Evolutionary conservation across 2,797 vertebrate genomes (phyloP).

Genomic region (Micromesistius poutassou): DNA sequence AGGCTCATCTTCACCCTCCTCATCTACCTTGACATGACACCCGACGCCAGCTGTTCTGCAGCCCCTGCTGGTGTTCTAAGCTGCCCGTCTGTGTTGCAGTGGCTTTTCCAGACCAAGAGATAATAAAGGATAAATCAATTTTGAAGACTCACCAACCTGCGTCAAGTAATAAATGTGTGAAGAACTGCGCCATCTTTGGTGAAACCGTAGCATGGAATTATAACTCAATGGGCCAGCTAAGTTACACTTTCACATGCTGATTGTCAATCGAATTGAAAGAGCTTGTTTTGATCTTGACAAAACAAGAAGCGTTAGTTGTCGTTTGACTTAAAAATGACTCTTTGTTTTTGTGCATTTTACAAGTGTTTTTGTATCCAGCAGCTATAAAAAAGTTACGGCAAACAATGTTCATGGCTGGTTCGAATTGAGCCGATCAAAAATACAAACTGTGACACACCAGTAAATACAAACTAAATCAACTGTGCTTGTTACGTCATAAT

Average conservation of each 20-base stretch:
- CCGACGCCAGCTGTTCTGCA: constrained; percentile 21
- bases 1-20: constrained; percentile 8
- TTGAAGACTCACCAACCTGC: neutral
- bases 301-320: neutral
- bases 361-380: neutral
- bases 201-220: neutral
- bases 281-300: neutral
- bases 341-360: neutral
- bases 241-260: neutral
- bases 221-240: neutral
- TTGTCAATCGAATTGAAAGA: neutral
- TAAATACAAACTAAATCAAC: neutral
- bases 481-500: neutral
- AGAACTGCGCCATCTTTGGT: neutral
- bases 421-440: neutral
- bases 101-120: neutral
- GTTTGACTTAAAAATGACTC: neutral
- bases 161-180: neutral
- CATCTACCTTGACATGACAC: constrained; percentile 13
- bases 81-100: neutral
- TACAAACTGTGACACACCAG: no score
- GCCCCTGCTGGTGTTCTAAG: constrained; percentile 8
- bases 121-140: neutral
- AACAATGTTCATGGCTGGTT: no score
- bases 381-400: neutral